Percentiles rank a stretch among this genome's conserved stretches.
Conservation (phyloP, 2,113 vertebrate species). For the Hippocampus guttulatus region DNA sequence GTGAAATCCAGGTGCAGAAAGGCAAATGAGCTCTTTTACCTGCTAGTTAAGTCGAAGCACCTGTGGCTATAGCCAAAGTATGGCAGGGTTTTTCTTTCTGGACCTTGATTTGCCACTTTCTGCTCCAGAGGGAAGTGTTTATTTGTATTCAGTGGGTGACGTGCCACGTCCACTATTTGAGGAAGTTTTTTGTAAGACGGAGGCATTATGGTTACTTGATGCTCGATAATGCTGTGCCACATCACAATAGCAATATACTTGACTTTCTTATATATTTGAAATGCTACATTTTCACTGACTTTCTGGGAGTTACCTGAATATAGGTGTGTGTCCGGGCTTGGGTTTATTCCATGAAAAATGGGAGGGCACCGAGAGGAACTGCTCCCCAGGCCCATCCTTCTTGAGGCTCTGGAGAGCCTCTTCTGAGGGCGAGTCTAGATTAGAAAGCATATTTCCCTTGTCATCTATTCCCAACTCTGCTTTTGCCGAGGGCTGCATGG, state of each 20-base stretch:
- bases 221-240: not conserved
- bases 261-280: not conserved
- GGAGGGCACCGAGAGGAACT: conserved; percentile 96
- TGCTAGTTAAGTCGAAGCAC: no score
- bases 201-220: not conserved
- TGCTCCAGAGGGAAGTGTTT: no score
- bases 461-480: conserved; percentile 85
- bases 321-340: conserved; percentile 93
- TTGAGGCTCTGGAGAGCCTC: conserved; percentile 85
- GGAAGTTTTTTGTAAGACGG: not conserved
- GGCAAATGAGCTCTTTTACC: no score
- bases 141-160: no score
- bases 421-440: conserved; percentile 83
- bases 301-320: conserved; percentile 83
- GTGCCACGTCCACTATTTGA: not conserved
- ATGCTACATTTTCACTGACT: not conserved
- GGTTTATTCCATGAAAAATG: conserved; percentile 98
- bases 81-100: no score
- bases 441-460: conserved; percentile 82
- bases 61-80: no score
- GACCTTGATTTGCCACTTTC: no score
- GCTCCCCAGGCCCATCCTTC: conserved; percentile 88
- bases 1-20: no score
- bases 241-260: not conserved
- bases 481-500: conserved; percentile 82